phyloP scores from a whole-genome alignment of 1,140 invertebrate species.

The Drosophila orosa region DNA sequence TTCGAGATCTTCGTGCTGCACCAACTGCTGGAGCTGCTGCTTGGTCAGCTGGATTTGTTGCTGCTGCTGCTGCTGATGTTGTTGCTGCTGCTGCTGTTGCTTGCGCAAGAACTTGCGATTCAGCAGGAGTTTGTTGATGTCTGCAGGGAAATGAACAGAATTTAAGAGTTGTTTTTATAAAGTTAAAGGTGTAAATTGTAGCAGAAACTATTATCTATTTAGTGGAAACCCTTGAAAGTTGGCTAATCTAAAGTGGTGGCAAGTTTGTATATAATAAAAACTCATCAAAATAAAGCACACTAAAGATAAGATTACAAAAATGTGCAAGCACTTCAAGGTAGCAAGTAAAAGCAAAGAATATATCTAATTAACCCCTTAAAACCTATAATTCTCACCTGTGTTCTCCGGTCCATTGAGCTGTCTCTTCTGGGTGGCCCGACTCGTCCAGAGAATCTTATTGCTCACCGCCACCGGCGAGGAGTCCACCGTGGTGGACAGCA shows the following conservation, averaged over 20 bases:
- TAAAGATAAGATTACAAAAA: background rate
- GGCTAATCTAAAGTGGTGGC: constrained; percentile 3
- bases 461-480: constrained; percentile 64
- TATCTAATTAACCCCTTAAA: too few species aligned
- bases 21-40: constrained; percentile 73
- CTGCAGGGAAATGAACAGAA: constrained; percentile 26
- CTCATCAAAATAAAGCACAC: constrained; percentile 1
- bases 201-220: constrained; percentile 1
- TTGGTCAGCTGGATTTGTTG: constrained; percentile 77
- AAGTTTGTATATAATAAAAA: background rate
- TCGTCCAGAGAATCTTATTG: constrained; percentile 78
- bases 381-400: constrained; percentile 61
- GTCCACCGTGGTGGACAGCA: constrained; percentile 59
- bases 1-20: constrained; percentile 59
- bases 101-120: constrained; percentile 80
- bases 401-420: constrained; percentile 79
- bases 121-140: constrained; percentile 75
- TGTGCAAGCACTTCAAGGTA: background rate
- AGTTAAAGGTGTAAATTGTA: background rate
- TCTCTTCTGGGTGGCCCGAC: constrained; percentile 70
- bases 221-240: constrained; percentile 4
- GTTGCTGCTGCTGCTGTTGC: constrained; percentile 50
- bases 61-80: constrained; percentile 49
- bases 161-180: background rate
- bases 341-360: too few species aligned